Evolutionary conservation across 2,113 vertebrate genomes (phyloP), one percentile per base, ranked within the genome.

Genomic region (Mastomys coucha): DNA sequence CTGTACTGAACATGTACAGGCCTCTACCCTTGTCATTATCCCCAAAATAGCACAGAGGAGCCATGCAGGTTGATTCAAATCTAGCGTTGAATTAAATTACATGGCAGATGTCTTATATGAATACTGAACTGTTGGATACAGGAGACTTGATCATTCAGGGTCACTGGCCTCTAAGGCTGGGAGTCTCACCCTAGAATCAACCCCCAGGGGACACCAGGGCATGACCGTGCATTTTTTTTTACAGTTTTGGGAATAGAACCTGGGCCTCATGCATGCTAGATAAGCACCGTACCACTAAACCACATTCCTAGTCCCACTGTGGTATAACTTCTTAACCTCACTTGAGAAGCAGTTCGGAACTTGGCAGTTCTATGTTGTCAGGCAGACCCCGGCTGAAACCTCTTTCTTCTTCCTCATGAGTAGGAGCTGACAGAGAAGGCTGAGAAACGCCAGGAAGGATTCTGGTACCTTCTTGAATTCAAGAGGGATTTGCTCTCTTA

Each of bases 371-470:
- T 36, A 39, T 2, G 11, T 26, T 13, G 20, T 36, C 51, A 58
- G 51, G 56, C 1, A 2, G 5, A 24, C 24, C 0, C 14, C 58
- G 9, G 31, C 28, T 19, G 2, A 33, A 89, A n/a, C 16, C 67
- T 5, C 10, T 7, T 11, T 67, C 67, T n/a, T 81, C 53, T 16
- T 69, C 33, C 24, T 13, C 0, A 0, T 0, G 42, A 20, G 2
- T 28, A 6, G 4, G 22, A 39, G 26, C 82, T 11, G 51, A 58
- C 12, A 16, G 53, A 69, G 24, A 33, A 56, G 73, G 16, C 42
- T 60, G 45, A 56, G 56, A 72, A 70, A 31, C 2, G 9, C 20
- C 24, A 26, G 42, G 5, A 45, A 39, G n/a, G 45, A 0, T 12
- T 39, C 36, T 10, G 12, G n/a, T 0, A 22, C 77, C 42, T n/a